Percentiles rank a stretch among this genome's conserved stretches.
These are phyloP conservation scores for Sarcophaga bullata DNA, from an alignment of 1,140 invertebrate species.

Conservation along the genomic window DNA sequence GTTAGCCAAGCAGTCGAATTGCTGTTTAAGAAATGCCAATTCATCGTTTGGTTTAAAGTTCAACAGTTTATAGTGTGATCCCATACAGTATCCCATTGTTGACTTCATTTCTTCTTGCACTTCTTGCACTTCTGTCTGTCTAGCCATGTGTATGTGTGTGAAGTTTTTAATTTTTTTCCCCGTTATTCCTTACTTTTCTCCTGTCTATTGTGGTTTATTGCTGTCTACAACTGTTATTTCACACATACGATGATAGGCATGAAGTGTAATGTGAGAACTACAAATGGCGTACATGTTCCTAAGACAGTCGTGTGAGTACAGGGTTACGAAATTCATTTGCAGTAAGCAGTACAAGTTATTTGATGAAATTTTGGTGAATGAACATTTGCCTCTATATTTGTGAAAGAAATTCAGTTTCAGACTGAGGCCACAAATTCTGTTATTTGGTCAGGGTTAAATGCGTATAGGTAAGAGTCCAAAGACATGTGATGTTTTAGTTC, in stretches of 20 bases:
- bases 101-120: slow-evolving; percentile 10
- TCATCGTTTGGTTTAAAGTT: slow-evolving; percentile 21
- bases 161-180: not conserved
- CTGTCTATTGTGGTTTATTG: slow-evolving; percentile 37
- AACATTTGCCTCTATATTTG: too few species aligned
- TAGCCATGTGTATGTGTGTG: not conserved
- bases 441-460: not conserved
- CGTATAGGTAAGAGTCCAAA: too few species aligned
- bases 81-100: slow-evolving; percentile 10
- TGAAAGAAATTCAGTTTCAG: too few species aligned
- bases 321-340: not conserved
- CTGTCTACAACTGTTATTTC: slow-evolving; percentile 18
- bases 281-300: too few species aligned
- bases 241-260: not conserved
- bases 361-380: too few species aligned
- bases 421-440: too few species aligned
- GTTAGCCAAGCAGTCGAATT: not conserved
- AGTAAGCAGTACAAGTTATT: too few species aligned
- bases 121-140: not conserved
- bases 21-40: not conserved
- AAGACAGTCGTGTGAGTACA: not conserved
- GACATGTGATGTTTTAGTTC: too few species aligned
- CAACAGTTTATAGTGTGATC: slow-evolving; percentile 41
- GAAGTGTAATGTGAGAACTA: not conserved
- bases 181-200: not conserved